Base-by-base conservation (phyloP, 2,888 invertebrate genomes). In the Erebia palarica region DNA sequence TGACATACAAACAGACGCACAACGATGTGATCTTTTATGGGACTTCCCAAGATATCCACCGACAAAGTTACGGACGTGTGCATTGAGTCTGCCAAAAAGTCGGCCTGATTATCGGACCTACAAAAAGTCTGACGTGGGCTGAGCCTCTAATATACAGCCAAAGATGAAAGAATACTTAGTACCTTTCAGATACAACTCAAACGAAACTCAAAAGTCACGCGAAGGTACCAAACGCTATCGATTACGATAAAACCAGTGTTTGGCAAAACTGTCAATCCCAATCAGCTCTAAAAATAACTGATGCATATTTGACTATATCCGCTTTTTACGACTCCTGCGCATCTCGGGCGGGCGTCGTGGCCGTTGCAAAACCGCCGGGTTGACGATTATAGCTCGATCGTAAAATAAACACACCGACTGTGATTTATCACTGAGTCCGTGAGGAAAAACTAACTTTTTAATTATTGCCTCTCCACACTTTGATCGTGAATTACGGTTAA, bases 381-480 rank as follows among this genome's bases (percentile, higher is more conserved):
- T 88, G 87, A 89, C 90, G 89, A 89, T 92, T 89, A 90, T 90
- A 91, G 89, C 89, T 82, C 79, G 86, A 88, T 89, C 88, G 88
- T 91, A 90, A 91, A 91, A 89, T 88, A 91, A 91, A 90, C 89
- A 88, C 88, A 79, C 84, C 81, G 80, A 83, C 85, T 78, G 84
- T 90, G 90, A 90, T 91, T 91, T 90, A 91, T 85, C 86, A 81
- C 86, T 81, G 83, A 88, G 89, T 90, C 91, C 88, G 87, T 87
- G 84, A 86, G 84, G 88, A 89, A 69, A 69, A 72, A 63, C 57
- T 64, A 57, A 51, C 36, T 55, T 65, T 65, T 67, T 68, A 63
- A 66, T 51, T 65, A 67, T 57, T 59, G 16, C 67, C 49, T 59
- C 59, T 59, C 67, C 58, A 59, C 67, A 67, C 67, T 67, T 67